Evolutionary conservation across 2,888 invertebrate species (phyloP).

Genomic region (Oligia latruncula): DNA sequence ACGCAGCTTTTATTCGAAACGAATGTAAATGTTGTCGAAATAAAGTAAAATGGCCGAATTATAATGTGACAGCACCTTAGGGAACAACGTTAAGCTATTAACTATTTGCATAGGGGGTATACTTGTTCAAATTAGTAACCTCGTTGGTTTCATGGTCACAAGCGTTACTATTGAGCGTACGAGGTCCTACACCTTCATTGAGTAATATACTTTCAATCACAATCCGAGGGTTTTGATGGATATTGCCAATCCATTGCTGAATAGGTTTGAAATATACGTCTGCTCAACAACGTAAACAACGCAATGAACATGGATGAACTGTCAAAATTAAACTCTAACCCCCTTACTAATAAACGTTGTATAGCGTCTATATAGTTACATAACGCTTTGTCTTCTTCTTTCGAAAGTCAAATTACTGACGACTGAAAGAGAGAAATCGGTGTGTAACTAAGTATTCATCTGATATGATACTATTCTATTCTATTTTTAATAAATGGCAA

Average conservation of each 20-base stretch:
- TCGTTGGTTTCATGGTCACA: too few relatives aligned
- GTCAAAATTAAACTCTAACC: too few relatives aligned
- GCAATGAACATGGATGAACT: too few relatives aligned
- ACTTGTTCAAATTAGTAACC: neutral
- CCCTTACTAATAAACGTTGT: too few relatives aligned
- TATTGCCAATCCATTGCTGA: too few relatives aligned
- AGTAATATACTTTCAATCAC: neutral
- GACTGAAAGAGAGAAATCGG: too few relatives aligned
- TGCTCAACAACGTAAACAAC: neutral
- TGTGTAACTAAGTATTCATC: too few relatives aligned
- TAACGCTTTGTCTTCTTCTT: too few relatives aligned
- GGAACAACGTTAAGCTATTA: constrained; percentile 22
- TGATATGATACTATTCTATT: too few relatives aligned
- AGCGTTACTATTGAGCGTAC: neutral
- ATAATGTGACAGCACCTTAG: constrained; percentile 43
- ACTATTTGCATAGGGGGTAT: constrained; percentile 41
- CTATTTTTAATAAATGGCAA: too few relatives aligned
- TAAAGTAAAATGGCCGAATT: constrained; percentile 41
- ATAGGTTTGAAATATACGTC: neutral
- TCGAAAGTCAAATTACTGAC: too few relatives aligned
- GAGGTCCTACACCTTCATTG: neutral
- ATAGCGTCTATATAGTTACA: too few relatives aligned
- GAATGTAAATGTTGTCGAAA: constrained; percentile 14
- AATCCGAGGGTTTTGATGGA: neutral
- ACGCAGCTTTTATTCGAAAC: constrained; percentile 25